Conservation (phyloP, 2,113 vertebrate genomes). For the Struthio camelus region DNA sequence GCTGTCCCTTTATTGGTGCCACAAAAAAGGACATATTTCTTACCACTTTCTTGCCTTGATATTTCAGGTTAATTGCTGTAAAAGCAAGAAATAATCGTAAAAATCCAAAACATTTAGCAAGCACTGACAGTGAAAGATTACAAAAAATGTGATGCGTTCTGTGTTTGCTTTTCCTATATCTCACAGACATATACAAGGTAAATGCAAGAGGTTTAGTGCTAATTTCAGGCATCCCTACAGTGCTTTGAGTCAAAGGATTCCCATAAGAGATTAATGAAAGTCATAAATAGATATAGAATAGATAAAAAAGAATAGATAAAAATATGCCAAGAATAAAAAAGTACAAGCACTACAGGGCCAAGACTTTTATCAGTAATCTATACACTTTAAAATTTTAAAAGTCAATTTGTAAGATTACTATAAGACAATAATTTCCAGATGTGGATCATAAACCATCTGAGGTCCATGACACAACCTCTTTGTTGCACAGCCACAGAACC, state of each 20-base stretch:
- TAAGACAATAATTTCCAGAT: neutral
- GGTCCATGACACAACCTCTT: neutral
- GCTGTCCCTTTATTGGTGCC: neutral
- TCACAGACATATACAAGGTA: neutral
- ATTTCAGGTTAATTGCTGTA: neutral
- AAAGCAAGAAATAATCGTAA: neutral
- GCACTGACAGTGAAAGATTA: neutral
- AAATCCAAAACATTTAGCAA: neutral
- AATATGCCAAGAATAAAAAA: neutral
- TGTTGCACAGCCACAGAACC: neutral
- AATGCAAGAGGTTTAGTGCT: neutral
- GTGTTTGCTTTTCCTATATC: neutral
- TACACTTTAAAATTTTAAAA: neutral
- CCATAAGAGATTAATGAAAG: neutral
- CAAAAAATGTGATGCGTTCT: fast-evolving
- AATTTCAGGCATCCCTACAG: neutral
- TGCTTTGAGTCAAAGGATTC: neutral
- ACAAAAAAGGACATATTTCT: neutral
- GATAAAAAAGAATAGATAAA: neutral
- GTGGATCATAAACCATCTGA: neutral
- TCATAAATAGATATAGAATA: neutral
- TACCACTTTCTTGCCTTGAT: neutral
- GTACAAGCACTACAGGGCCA: neutral
- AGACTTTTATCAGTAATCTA: neutral
- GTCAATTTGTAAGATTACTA: neutral